A percentile compares a stretch with the other conserved stretches of the same genome.
Evolutionary conservation across 2,113 vertebrate species (phyloP).

Genomic region (Spea multiplicata): DNA sequence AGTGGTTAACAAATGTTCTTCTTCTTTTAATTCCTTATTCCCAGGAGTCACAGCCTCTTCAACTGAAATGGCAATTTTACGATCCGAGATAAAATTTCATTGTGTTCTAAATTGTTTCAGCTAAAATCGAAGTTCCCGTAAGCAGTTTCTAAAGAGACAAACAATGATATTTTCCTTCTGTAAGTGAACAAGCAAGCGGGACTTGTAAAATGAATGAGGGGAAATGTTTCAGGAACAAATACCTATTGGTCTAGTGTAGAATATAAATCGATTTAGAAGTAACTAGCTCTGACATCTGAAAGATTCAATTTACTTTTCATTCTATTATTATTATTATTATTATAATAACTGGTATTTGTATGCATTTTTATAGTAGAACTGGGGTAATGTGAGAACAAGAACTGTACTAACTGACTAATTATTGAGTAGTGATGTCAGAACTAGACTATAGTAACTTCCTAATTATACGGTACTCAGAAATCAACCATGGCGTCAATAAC

Average conservation of each 20-base stretch:
- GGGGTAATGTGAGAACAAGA: too few species aligned
- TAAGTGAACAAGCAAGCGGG: constrained; percentile 38
- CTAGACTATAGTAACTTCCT: too few species aligned
- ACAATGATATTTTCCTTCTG: constrained; percentile 44
- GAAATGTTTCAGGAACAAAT: constrained; percentile 13
- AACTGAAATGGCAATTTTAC: constrained; percentile 48
- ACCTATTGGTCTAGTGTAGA: not conserved
- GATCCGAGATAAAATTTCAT: constrained; percentile 45
- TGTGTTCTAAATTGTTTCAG: constrained; percentile 48
- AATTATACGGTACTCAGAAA: too few species aligned
- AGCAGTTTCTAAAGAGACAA: constrained; percentile 47
- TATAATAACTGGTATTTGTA: too few species aligned
- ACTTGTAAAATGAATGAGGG: constrained; percentile 22
- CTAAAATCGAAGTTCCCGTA: constrained; percentile 47
- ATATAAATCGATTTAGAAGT: too few species aligned
- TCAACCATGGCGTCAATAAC: too few species aligned
- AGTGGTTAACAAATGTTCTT: constrained; percentile 44
- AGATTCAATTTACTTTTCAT: too few species aligned
- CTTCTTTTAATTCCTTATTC: constrained; percentile 46
- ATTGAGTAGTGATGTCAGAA: too few species aligned
- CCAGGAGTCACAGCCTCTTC: constrained; percentile 46
- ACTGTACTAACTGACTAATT: too few species aligned
- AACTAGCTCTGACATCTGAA: too few species aligned
- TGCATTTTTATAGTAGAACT: too few species aligned
- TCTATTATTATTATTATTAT: too few species aligned